phyloP scores from a whole-genome alignment of 2,888 invertebrate species.

The Hermaeophaga mercurialis region DNA sequence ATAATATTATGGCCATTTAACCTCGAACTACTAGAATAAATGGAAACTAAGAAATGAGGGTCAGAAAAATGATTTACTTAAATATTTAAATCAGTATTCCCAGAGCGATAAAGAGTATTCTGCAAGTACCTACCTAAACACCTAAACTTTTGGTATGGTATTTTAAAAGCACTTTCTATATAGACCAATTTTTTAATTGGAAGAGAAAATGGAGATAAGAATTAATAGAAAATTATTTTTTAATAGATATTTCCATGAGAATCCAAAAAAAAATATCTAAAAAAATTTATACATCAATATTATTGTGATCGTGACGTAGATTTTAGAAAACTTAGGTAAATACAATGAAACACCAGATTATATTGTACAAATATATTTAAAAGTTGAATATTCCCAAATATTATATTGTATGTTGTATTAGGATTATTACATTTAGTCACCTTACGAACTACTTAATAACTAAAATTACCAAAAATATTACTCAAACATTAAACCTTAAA shows the following conservation, averaged over 20 bases:
- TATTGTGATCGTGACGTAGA: constrained; percentile 55
- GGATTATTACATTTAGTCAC: constrained; percentile 32
- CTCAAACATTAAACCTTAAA: not conserved
- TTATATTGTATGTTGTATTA: constrained; percentile 56
- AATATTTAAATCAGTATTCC: too few relatives aligned
- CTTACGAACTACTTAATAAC: not conserved
- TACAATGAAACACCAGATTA: constrained; percentile 53
- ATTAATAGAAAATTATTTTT: constrained; percentile 5
- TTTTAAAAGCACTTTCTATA: not conserved
- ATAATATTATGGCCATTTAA: too few relatives aligned
- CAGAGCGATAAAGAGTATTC: too few relatives aligned
- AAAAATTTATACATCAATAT: constrained; percentile 45
- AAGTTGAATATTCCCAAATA: constrained; percentile 48
- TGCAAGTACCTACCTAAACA: too few relatives aligned
- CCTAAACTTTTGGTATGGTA: too few relatives aligned
- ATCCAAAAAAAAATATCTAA: constrained; percentile 1
- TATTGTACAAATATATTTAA: constrained; percentile 55
- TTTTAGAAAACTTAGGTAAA: constrained; percentile 35
- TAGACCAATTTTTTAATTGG: constrained; percentile 8
- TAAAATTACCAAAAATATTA: not conserved
- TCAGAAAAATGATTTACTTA: too few relatives aligned
- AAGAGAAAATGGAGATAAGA: not conserved
- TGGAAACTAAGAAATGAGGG: too few relatives aligned
- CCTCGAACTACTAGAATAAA: too few relatives aligned
- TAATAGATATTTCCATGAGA: constrained; percentile 6